Evolutionary conservation across 2,113 vertebrate genomes (phyloP), one percentile per base, ranked within the genome.

Genomic region (Phyllopteryx taeniolatus): DNA sequence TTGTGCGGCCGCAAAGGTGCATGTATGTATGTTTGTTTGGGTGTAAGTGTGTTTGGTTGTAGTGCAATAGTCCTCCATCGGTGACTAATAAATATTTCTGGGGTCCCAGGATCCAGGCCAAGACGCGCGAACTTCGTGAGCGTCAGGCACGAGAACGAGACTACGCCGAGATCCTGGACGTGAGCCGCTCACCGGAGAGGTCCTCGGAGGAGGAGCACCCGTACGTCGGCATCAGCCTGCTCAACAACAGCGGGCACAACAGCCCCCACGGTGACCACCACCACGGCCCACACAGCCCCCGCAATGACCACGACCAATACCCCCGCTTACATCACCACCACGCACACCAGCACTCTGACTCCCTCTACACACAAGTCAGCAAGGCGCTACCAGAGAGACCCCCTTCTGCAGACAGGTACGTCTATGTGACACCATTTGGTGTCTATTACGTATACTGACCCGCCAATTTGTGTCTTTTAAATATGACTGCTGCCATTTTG

Each of bases 361-460:
- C 2, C 82, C 93, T 82, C 47, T 88, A 97, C 2, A 94, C 94
- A 1, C 96, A 95, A 78, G 94, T 95, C 79, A 94, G 95, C 93
- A 96, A 95, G 80, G 89, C 90, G 19, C 85, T 79, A 56, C 92
- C 72, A 39, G 91, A 95, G 0, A 93, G 95, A 71, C 87, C 95
- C 68, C 93, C 94, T n/a, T 92, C 95, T 83, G 89, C 87, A 70
- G 96, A 96, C 94, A 96, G 96, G 96, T 98, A 95, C 88, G 94
- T 4, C 0, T 11, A 31, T 31, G 57, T 1, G 27, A 17, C 8
- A 46, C 17, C 8, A 22, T 49, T 67, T 14, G 12, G 10, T 22
- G 12, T 67, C 4, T 46, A n/a, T 15, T 66, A 31, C 19, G 19
- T 57, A 13, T 57, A 57, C n/a, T 57, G 22, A 57, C 15, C 27